Conservation (phyloP, 1,140 invertebrate species). For the Anadara kagoshimensis region DNA sequence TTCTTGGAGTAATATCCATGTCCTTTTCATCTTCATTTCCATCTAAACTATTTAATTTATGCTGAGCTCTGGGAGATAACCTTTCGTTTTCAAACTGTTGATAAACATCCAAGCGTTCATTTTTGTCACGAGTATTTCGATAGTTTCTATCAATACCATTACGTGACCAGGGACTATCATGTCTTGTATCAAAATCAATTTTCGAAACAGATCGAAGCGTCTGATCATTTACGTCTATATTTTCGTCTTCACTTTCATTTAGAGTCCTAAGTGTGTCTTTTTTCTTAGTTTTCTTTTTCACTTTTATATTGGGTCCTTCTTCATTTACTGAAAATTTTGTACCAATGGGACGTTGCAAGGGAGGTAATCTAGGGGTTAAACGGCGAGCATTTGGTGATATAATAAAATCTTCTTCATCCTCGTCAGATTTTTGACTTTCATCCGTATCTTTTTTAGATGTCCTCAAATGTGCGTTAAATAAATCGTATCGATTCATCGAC, state of each 20-base stretch:
- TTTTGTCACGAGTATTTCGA: no score
- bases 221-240: conserved; percentile 19
- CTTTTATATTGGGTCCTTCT: conserved; percentile 2
- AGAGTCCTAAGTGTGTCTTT: conserved; percentile 38
- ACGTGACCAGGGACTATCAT: not conserved
- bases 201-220: conserved; percentile 42
- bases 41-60: not conserved
- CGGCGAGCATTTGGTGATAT: conserved; percentile 9
- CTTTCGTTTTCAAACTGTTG: no score
- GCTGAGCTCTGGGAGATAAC: no score
- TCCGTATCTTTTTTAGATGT: conserved; percentile 7
- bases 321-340: conserved; percentile 45
- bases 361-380: conserved; percentile 37
- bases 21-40: conserved; percentile 25
- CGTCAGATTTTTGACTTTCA: conserved; percentile 13
- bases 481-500: conserved; percentile 8
- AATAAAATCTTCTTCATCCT: conserved; percentile 20
- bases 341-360: conserved; percentile 48
- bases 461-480: conserved; percentile 13
- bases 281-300: conserved; percentile 37
- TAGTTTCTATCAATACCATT: no score
- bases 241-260: conserved; percentile 27
- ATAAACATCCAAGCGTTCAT: no score
- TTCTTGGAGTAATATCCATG: conserved; percentile 14
- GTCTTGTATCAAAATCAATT: conserved; percentile 23